phyloP scores from a whole-genome alignment of 2,888 invertebrate species.

The Pycnomerus fuliginosus region DNA sequence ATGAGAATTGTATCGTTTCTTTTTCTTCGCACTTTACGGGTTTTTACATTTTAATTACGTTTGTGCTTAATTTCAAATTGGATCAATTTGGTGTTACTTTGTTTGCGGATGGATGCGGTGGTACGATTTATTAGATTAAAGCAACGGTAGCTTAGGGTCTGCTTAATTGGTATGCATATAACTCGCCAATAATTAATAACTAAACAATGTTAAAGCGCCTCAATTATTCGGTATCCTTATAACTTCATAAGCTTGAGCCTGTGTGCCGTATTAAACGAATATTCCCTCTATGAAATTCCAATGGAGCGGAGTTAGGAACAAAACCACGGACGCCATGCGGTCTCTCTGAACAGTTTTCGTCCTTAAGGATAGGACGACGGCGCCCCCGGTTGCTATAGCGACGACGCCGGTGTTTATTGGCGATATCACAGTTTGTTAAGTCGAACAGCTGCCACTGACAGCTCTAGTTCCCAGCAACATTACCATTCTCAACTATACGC shows the following conservation, averaged over 20 bases:
- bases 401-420: slow-evolving; percentile 45
- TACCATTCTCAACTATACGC: slow-evolving; percentile 14
- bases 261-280: slow-evolving; percentile 1
- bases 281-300: slow-evolving; percentile 17
- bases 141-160: too few relatives aligned
- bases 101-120: too few relatives aligned
- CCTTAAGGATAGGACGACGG: slow-evolving; percentile 11
- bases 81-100: too few relatives aligned
- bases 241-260: slow-evolving; percentile 4
- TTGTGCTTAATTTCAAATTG: too few relatives aligned
- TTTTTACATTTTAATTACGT: too few relatives aligned
- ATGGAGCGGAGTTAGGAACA: slow-evolving; percentile 9
- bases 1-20: too few relatives aligned
- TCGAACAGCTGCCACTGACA: slow-evolving; percentile 43
- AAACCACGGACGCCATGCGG: slow-evolving; percentile 18
- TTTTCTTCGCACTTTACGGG: too few relatives aligned
- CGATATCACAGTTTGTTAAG: slow-evolving; percentile 46
- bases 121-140: too few relatives aligned
- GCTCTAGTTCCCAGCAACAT: slow-evolving; percentile 41
- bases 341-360: slow-evolving; percentile 6
- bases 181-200: slow-evolving; percentile 12
- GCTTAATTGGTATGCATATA: too few relatives aligned
- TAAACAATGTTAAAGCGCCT: slow-evolving; percentile 4
- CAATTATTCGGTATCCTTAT: slow-evolving; percentile 9
- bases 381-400: slow-evolving; percentile 34